phyloP scores from a whole-genome alignment of 2,888 invertebrate species.

The Parnassius orleans region DNA sequence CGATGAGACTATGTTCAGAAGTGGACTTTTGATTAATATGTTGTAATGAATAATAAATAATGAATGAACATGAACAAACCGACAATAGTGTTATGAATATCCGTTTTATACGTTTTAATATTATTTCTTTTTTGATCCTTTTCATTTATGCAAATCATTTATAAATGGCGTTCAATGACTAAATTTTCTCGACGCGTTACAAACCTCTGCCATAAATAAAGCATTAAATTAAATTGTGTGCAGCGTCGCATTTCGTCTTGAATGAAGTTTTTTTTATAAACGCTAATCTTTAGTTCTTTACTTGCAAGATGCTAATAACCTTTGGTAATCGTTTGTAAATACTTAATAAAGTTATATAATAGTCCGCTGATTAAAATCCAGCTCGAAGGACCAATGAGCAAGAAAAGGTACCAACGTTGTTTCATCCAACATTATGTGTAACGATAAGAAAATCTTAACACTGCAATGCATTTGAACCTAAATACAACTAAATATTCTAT shows the following conservation, averaged over 20 bases:
- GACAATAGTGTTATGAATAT: too few species aligned
- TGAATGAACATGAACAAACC: too few species aligned
- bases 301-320: constrained; percentile 14
- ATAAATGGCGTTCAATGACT: constrained; percentile 2
- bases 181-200: neutral
- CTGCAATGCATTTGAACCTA: too few species aligned
- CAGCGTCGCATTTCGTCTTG: neutral
- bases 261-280: constrained; percentile 6
- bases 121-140: neutral
- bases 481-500: too few species aligned
- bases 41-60: too few species aligned
- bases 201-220: constrained; percentile 2
- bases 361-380: neutral
- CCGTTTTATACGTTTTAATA: too few species aligned
- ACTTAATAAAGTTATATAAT: neutral
- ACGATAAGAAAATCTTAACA: too few species aligned
- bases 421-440: too few species aligned
- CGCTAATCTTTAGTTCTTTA: constrained; percentile 7
- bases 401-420: too few species aligned
- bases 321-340: constrained; percentile 2
- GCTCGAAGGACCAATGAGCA: neutral
- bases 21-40: too few species aligned
- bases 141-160: neutral
- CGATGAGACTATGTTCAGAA: too few species aligned
- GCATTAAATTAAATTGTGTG: neutral